These are phyloP conservation scores for Dolichoris vasculosae DNA, from an alignment of 1,140 invertebrate species.

Conservation along the genomic window DNA sequence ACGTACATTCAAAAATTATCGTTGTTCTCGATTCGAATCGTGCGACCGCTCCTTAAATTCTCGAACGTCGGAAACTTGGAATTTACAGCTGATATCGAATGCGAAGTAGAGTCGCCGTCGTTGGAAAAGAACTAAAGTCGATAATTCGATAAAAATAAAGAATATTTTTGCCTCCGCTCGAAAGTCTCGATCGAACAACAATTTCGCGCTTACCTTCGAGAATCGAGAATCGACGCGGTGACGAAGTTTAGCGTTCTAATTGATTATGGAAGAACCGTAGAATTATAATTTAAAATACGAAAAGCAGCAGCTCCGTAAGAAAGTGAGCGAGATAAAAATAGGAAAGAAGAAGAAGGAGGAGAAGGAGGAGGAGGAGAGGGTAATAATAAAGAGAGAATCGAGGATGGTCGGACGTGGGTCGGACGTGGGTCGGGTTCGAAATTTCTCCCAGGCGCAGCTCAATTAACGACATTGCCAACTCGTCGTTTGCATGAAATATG, in stretches of 20 bases:
- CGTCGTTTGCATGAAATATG: constrained; percentile 64
- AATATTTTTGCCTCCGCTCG: too few species aligned
- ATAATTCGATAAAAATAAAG: background rate
- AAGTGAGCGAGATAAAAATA: background rate
- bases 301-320: background rate
- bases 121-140: background rate
- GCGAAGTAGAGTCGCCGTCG: too few species aligned
- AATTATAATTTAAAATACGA: constrained; percentile 39
- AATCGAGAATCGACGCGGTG: background rate
- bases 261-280: constrained; percentile 17
- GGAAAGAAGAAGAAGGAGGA: background rate
- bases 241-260: constrained; percentile 32
- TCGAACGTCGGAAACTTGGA: too few species aligned
- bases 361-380: background rate
- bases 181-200: constrained; percentile 5
- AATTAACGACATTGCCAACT: constrained; percentile 60
- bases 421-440: constrained; percentile 47
- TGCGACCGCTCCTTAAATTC: too few species aligned
- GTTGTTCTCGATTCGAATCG: too few species aligned
- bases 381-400: background rate
- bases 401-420: constrained; percentile 35
- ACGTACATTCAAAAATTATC: too few species aligned
- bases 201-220: constrained; percentile 5
- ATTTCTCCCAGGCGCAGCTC: constrained; percentile 56
- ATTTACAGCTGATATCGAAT: too few species aligned